These are phyloP conservation scores for Xanthorhoe spadicearia DNA, from an alignment of 2,888 invertebrate species.

Conservation along the genomic window DNA sequence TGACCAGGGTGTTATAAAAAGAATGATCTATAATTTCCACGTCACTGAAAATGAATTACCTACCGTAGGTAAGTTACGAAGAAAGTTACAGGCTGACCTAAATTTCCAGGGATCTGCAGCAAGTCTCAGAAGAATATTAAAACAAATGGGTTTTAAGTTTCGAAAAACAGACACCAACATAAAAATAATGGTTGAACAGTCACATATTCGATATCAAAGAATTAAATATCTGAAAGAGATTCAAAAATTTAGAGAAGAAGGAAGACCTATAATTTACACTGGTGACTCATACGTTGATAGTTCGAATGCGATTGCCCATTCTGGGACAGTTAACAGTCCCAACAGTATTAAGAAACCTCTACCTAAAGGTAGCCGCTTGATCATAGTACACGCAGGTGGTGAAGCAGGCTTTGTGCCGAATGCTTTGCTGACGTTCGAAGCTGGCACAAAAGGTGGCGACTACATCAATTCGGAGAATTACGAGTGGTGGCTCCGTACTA, in stretches of 20 bases:
- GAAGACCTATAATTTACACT: conserved; percentile 41
- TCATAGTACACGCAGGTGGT: conserved; percentile 45
- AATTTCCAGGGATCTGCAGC: conserved; percentile 42
- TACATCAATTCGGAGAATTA: conserved; percentile 51
- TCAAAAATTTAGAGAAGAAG: conserved; percentile 39
- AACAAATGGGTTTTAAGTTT: conserved; percentile 44
- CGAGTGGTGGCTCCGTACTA: conserved; percentile 46
- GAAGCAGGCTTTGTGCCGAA: conserved; percentile 44
- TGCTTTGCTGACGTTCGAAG: conserved; percentile 41
- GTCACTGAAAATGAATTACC: conserved; percentile 48
- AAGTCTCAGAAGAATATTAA: conserved; percentile 41
- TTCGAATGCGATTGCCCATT: not conserved
- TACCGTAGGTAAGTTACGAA: conserved; percentile 40
- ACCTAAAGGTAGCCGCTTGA: conserved; percentile 37
- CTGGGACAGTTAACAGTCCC: conserved; percentile 26
- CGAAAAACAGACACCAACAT: conserved; percentile 45
- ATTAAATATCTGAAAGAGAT: conserved; percentile 45
- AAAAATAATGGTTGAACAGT: conserved; percentile 43
- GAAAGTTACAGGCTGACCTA: conserved; percentile 33
- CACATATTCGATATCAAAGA: conserved; percentile 41
- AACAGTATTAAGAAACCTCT: conserved; percentile 36
- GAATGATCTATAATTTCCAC: conserved; percentile 53
- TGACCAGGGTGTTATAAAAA: conserved; percentile 50
- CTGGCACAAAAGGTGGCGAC: conserved; percentile 45
- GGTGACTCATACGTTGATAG: conserved; percentile 42